Evolutionary conservation across 1,140 invertebrate species (phyloP).

Genomic region (Colletes latitarsis): DNA sequence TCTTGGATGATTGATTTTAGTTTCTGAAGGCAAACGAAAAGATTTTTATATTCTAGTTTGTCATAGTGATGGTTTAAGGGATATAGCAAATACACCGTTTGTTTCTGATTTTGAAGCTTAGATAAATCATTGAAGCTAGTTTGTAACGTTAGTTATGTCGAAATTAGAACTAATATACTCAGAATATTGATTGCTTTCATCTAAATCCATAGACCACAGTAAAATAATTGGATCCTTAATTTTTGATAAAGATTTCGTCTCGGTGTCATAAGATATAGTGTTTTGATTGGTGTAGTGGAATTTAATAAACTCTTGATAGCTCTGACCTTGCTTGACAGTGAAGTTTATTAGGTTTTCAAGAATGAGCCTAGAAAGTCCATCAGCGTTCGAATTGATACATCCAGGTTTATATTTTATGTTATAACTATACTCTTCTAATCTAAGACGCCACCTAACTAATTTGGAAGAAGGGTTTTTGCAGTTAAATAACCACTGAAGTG

Average conservation of each 20-base stretch:
- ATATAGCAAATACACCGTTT: not conserved
- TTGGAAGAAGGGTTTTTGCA: not conserved
- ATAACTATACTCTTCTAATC: not conserved
- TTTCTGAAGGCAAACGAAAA: not conserved
- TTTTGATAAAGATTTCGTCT: not conserved
- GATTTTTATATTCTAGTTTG: not conserved
- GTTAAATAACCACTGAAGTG: not conserved
- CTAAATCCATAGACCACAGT: slow-evolving; percentile 7
- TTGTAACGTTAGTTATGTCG: not conserved
- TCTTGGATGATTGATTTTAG: not conserved
- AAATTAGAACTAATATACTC: not conserved
- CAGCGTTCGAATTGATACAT: not conserved
- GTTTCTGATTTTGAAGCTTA: not conserved
- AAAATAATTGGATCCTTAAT: slow-evolving; percentile 4
- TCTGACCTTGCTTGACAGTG: not conserved
- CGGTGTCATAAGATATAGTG: not conserved
- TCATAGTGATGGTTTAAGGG: not conserved
- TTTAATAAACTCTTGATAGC: slow-evolving; percentile 17
- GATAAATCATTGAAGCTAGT: not conserved
- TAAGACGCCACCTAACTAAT: not conserved
- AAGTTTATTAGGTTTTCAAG: not conserved
- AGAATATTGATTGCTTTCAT: not conserved
- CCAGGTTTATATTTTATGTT: slow-evolving; percentile 8
- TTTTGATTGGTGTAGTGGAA: slow-evolving; percentile 16
- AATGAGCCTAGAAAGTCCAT: not conserved